Evolutionary conservation across 2,113 vertebrate genomes (phyloP), one percentile per base, ranked within the genome.

Genomic region (Ondatra zibethicus): DNA sequence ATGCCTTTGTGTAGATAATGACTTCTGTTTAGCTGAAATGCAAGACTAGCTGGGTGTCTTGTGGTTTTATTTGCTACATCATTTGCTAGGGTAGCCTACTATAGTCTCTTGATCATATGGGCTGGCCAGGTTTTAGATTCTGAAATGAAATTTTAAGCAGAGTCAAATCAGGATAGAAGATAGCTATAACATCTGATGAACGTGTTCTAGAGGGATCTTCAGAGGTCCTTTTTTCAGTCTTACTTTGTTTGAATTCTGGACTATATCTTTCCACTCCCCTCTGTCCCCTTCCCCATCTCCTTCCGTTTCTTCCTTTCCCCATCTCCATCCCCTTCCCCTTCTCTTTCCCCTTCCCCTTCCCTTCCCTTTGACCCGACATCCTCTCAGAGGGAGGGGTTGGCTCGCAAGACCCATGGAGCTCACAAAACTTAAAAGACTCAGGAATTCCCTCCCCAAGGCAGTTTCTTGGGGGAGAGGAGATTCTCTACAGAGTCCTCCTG

Each of bases 1-100:
- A 29, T 65, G 39, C 78, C 25, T 84, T 63, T 70, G 68, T n/a
- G 16, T 21, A 39, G 31, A 31, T n/a, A 45, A 27, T 47, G 66
- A 50, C 45, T 81, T 50, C 33, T 55, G 36, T 88, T 97, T 85
- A 77, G 75, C 89, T 55, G 70, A 80, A 93, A 61, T 85, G 73
- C 68, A 95, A 75, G 68, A 45, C 80, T 91, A 81, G 75, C 68
- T 8, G n/a, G 63, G 72, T 33, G 11, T 72, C 86, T 55, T 88
- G 11, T 31, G 73, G 84, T 81, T 95, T 75, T 76, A 39, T 88
- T 95, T 92, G 75, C 50, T 72, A 3, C 70, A 50, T 21, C n/a
- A 70, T 92, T 47, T 82, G 27, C n/a, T 14, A 33, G 42, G 47
- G 9, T 0, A 0, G 5, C 9, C 47, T 27, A 17, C 84, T 50